A percentile compares a stretch with the other conserved stretches of the same genome.
These are phyloP conservation scores for Euleptes europaea DNA, from an alignment of 2,113 vertebrate species.

Conservation along the genomic window DNA sequence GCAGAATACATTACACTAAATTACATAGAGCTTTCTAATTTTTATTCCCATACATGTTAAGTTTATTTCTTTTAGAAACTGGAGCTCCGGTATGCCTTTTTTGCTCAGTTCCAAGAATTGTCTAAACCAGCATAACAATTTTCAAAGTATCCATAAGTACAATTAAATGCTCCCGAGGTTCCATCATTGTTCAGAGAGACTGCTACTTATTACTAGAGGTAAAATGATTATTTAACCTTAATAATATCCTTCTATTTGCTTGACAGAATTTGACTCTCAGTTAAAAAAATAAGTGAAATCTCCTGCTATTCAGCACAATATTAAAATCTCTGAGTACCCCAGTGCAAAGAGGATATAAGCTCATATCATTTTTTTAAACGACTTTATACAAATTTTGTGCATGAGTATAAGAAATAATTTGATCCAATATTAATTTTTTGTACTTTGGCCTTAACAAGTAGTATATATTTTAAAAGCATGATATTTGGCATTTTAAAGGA, in stretches of 20 bases:
- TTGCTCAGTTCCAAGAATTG: background rate
- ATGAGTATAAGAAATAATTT: background rate
- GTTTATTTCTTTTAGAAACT: slow-evolving; percentile 29
- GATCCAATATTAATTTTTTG: background rate
- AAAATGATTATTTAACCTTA: slow-evolving; percentile 10
- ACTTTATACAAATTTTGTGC: background rate
- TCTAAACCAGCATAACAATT: background rate
- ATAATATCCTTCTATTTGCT: background rate
- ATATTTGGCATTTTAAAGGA: background rate
- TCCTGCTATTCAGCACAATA: background rate
- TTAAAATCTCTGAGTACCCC: background rate
- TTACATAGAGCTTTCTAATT: slow-evolving; percentile 18
- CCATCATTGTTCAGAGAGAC: background rate
- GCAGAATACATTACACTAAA: background rate
- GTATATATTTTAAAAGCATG: background rate
- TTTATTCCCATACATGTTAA: slow-evolving; percentile 1
- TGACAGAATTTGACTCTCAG: background rate
- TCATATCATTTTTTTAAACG: background rate
- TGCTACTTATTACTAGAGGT: background rate
- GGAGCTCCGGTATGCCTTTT: slow-evolving; percentile 8
- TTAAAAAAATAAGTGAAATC: background rate
- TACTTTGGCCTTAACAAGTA: background rate
- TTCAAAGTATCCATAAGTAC: slow-evolving; percentile 10
- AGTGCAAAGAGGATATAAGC: background rate
- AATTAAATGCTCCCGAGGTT: background rate